Evolutionary conservation across 2,113 vertebrate species (phyloP).

Genomic region (Eulemur rufifrons): DNA sequence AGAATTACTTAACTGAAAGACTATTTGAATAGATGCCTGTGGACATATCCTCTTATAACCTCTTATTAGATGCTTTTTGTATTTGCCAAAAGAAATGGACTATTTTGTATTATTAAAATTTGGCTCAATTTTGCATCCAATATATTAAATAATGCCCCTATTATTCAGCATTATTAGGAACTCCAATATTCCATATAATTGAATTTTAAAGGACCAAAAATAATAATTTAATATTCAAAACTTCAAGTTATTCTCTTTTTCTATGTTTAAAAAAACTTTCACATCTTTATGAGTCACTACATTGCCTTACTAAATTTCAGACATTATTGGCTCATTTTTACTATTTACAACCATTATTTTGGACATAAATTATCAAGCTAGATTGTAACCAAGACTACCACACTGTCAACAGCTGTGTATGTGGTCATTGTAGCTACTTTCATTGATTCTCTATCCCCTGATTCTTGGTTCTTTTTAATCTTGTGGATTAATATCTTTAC

Average conservation of each 20-base stretch:
- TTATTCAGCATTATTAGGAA: neutral
- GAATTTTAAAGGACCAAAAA: slow-evolving; percentile 33
- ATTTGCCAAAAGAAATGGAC: slow-evolving; percentile 45
- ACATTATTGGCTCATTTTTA: neutral
- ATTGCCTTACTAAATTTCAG: neutral
- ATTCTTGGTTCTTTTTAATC: neutral
- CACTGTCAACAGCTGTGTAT: neutral
- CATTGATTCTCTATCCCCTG: neutral
- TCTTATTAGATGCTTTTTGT: slow-evolving; percentile 39
- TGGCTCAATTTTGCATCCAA: neutral
- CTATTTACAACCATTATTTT: neutral
- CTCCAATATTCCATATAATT: neutral
- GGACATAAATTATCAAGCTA: neutral
- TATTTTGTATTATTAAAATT: slow-evolving; percentile 44
- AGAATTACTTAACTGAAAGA: slow-evolving; percentile 16
- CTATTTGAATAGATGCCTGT: slow-evolving; percentile 48
- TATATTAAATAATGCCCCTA: slow-evolving; percentile 9
- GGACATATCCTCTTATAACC: neutral
- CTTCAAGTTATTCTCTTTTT: neutral
- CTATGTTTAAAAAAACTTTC: neutral
- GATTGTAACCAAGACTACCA: neutral
- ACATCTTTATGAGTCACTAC: neutral
- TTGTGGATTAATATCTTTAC: neutral
- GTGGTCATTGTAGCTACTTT: neutral
- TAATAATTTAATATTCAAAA: neutral